Conservation (phyloP, 2,888 invertebrate genomes). For the Yponomeuta evonymella region DNA sequence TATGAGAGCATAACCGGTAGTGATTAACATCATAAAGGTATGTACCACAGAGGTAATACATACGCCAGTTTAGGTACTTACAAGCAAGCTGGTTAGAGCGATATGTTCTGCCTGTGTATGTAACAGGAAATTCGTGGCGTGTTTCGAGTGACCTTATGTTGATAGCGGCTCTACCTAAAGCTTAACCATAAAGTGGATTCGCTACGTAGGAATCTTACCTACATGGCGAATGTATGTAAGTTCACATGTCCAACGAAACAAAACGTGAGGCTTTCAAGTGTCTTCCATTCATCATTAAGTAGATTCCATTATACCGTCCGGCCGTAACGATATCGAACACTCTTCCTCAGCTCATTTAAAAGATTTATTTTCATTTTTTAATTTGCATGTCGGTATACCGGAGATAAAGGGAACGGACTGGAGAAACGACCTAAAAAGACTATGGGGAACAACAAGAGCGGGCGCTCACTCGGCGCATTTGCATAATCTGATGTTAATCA, state of each 20-base stretch:
- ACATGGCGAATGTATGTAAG: background rate
- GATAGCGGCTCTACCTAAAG: slow-evolving; percentile 1
- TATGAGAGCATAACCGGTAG: background rate
- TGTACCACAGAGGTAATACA: background rate
- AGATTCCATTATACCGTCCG: slow-evolving; percentile 54
- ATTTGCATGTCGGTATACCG: slow-evolving; percentile 68
- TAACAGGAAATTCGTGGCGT: slow-evolving; percentile 1
- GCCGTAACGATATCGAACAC: slow-evolving; percentile 64
- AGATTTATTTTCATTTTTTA: slow-evolving; percentile 54
- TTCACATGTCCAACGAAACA: slow-evolving; percentile 30
- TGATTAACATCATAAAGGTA: background rate
- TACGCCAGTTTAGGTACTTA: background rate
- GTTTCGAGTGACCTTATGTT: background rate
- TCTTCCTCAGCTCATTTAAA: slow-evolving; percentile 67
- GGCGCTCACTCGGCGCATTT: slow-evolving; percentile 67
- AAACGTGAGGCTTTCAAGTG: slow-evolving; percentile 48
- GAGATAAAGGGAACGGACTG: slow-evolving; percentile 64
- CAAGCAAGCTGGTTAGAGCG: background rate
- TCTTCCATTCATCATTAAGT: slow-evolving; percentile 62
- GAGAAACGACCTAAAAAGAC: slow-evolving; percentile 58
- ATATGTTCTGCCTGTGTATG: background rate
- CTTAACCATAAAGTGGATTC: background rate
- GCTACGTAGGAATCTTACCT: background rate
- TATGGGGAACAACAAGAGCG: slow-evolving; percentile 67
- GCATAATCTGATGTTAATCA: slow-evolving; percentile 76